Base-by-base conservation (phyloP, 1,140 invertebrate genomes). In the Mya arenaria region DNA sequence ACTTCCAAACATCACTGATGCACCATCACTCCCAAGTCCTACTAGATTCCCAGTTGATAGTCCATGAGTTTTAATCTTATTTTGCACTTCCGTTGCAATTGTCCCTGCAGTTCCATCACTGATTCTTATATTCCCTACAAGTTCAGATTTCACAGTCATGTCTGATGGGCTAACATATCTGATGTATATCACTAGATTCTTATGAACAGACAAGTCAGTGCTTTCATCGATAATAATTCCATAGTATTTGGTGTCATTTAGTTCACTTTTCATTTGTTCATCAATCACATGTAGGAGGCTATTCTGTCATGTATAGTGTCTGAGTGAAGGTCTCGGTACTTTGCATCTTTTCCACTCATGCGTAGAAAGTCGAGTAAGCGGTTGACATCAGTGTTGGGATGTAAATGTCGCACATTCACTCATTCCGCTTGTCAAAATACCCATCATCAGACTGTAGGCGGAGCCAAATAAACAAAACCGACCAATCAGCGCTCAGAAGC, bases 161-260 rank as follows among this genome's bases (percentile, higher is more conserved):
- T 28, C 37, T 8, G 30, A 34, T 36, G 32, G 30, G 37, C 36
- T 34, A 8, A 66, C 63, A 66, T 66, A 66, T 36, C 62, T 36
- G 30, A 66, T 66, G 36, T 66, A 66, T n/a, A 66, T 66, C 37
- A 66, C 37, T 36, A 66, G 36, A n/a, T 66, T 66, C 63, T 66
- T 66, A 36, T 34, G 63, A 34, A 66, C 36, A 34, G 63, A 66
- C 6, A 66, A 36, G 32, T 66, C 63, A 34, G 63, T 66, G 28
- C 30, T 34, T 36, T 66, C 32, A 66, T 66, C 63, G 37, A n/a
- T 34, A 34, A 66, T 66, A 5, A 66, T 66, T 30, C 63, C 63
- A 36, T 34, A 36, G 63, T 66, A 66, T 36, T 36, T 34, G 36
- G 63, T 36, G 23, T n/a, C 36, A n/a, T 66, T 28, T 28, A 65